A percentile compares a stretch with the other conserved stretches of the same genome.
Conservation (phyloP, 2,888 invertebrate genomes). For the Marasmarcha lunaedactyla region DNA sequence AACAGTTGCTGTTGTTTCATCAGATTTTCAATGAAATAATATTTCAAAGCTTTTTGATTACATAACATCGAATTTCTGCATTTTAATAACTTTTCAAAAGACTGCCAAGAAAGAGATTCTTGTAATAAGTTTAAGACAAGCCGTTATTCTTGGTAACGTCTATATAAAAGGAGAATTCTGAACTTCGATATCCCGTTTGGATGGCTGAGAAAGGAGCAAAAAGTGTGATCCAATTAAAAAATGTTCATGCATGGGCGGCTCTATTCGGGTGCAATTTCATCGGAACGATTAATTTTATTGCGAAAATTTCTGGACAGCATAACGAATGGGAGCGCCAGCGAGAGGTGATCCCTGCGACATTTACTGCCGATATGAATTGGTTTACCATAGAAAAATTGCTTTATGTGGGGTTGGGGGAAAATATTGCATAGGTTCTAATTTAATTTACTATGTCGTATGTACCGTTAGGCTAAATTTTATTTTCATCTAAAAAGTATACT, state of each 20-base stretch:
- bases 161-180: conserved; percentile 21
- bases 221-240: conserved; percentile 64
- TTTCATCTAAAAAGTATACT: too few relatives aligned
- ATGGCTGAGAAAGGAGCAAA: conserved; percentile 48
- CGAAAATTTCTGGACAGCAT: conserved; percentile 65
- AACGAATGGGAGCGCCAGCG: conserved; percentile 51
- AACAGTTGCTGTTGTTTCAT: too few relatives aligned
- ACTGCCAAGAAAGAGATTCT: too few relatives aligned
- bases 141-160: conserved; percentile 2
- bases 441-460: too few relatives aligned
- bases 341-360: conserved; percentile 42
- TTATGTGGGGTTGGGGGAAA: too few relatives aligned
- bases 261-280: conserved; percentile 63
- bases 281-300: conserved; percentile 69
- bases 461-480: too few relatives aligned
- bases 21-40: too few relatives aligned
- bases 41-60: too few relatives aligned
- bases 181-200: conserved; percentile 54
- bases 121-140: neutral
- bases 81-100: too few relatives aligned
- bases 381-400: too few relatives aligned
- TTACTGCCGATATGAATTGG: conserved; percentile 33
- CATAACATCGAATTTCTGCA: too few relatives aligned
- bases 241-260: conserved; percentile 62
- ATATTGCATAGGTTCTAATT: too few relatives aligned